These are phyloP conservation scores for Phoxinus phoxinus DNA, from an alignment of 2,113 vertebrate genomes.

Conservation along the genomic window DNA sequence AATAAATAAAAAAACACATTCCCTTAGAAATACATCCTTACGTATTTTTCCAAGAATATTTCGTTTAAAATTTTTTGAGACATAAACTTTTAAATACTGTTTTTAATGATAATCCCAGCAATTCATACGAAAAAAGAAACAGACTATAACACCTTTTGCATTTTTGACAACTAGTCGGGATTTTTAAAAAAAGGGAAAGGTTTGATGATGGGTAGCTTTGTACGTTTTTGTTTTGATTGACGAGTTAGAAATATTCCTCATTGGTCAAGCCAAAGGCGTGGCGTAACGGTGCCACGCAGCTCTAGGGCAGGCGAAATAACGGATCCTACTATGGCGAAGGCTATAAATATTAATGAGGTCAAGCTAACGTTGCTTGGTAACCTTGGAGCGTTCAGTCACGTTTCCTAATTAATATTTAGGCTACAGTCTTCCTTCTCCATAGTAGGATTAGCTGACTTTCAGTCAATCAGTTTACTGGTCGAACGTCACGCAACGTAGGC, in stretches of 20 bases:
- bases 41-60: background rate
- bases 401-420: constrained; percentile 34
- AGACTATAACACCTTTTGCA: background rate
- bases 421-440: background rate
- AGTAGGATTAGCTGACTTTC: background rate
- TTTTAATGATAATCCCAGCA: background rate
- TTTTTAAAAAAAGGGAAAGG: background rate
- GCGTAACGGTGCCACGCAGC: constrained; percentile 15
- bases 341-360: background rate
- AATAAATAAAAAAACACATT: background rate
- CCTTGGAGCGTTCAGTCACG: background rate
- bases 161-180: background rate
- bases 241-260: background rate
- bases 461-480: constrained; percentile 5
- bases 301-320: background rate
- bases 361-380: constrained; percentile 1
- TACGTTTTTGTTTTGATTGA: background rate
- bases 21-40: background rate
- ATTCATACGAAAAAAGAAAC: background rate
- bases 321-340: background rate
- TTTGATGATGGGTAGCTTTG: background rate
- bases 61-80: background rate
- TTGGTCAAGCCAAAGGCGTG: background rate
- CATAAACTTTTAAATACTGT: background rate
- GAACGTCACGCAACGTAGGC: background rate